Conservation (phyloP, 2,888 invertebrate genomes). For the Phalangium opilio region DNA sequence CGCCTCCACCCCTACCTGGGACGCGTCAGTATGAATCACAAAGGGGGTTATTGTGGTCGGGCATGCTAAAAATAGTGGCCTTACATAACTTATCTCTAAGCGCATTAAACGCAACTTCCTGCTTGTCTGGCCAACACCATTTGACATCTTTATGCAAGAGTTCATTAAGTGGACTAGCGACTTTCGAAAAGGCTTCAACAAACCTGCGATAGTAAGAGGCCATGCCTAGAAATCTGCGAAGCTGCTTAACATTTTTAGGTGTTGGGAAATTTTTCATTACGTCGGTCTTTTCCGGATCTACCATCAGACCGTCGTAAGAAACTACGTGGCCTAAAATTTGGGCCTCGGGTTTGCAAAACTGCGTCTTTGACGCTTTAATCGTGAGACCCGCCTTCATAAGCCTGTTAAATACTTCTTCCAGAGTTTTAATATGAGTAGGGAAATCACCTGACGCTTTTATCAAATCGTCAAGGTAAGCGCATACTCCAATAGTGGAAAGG, state of each 20-base stretch:
- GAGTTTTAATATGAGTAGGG: too few species aligned
- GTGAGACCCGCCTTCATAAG: too few species aligned
- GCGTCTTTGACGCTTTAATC: too few species aligned
- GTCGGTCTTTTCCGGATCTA: not conserved
- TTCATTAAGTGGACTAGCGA: not conserved
- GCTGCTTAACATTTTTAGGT: not conserved
- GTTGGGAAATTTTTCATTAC: not conserved
- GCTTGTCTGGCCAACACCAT: not conserved
- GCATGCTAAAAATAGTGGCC: not conserved
- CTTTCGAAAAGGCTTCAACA: not conserved
- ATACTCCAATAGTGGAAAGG: not conserved
- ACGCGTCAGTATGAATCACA: slow-evolving; percentile 21
- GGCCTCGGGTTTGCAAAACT: too few species aligned
- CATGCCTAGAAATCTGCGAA: not conserved
- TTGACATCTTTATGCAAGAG: not conserved
- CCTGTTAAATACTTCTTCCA: too few species aligned
- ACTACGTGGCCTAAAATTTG: too few species aligned
- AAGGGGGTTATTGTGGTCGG: not conserved
- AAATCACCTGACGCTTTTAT: too few species aligned
- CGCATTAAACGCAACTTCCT: not conserved
- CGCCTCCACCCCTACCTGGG: slow-evolving; percentile 19
- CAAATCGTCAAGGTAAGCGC: too few species aligned
- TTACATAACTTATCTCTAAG: not conserved
- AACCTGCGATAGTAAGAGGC: not conserved
- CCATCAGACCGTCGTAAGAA: too few species aligned